phyloP scores from a whole-genome alignment of 1,140 invertebrate species.

The Mercenaria mercenaria region DNA sequence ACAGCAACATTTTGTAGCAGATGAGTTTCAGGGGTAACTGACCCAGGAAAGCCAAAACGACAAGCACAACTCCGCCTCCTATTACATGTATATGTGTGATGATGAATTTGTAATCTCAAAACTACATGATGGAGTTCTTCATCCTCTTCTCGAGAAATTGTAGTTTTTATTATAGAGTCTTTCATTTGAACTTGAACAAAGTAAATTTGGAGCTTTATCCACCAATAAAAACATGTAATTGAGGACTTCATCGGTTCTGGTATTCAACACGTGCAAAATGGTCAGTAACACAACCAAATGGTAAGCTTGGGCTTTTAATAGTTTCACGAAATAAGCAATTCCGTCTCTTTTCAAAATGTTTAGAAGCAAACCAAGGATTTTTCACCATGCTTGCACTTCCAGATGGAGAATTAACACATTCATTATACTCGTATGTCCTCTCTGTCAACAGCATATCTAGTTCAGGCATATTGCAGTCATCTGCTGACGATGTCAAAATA shows the following conservation, averaged over 20 bases:
- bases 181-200: background rate
- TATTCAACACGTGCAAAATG: conserved; percentile 84
- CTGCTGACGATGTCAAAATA: background rate
- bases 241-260: conserved; percentile 86
- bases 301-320: conserved; percentile 40
- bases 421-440: background rate
- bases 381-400: background rate
- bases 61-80: conserved; percentile 15
- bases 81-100: conserved; percentile 32
- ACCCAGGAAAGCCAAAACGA: conserved; percentile 60
- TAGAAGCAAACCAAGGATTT: conserved; percentile 28
- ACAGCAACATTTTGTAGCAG: background rate
- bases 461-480: conserved; percentile 2
- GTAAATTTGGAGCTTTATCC: conserved; percentile 39
- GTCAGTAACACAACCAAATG: conserved; percentile 54
- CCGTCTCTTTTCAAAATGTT: conserved; percentile 47
- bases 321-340: conserved; percentile 63
- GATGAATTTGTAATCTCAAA: conserved; percentile 50
- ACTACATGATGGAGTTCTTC: conserved; percentile 33
- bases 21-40: background rate
- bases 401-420: background rate
- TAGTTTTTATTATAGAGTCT: conserved; percentile 24
- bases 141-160: background rate
- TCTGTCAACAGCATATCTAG: background rate
- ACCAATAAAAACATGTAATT: conserved; percentile 86